These are phyloP conservation scores for Sebastes wilsoni DNA, from an alignment of 2,797 vertebrate genomes.

Conservation along the genomic window DNA sequence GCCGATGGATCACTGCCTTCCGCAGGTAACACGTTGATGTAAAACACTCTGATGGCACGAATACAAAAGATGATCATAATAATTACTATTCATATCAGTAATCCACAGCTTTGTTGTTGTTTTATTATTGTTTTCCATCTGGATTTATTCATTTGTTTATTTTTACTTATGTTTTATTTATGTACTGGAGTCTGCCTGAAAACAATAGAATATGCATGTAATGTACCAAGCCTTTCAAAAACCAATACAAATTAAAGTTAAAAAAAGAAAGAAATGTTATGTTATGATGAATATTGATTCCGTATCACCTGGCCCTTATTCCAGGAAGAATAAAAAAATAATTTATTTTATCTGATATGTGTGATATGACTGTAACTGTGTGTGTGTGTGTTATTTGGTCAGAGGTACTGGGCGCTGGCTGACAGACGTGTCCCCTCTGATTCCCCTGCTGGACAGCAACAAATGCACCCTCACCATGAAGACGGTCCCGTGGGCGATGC, in stretches of 20 bases:
- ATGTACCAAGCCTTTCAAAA: too few species aligned
- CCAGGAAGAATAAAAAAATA: too few species aligned
- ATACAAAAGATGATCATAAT: background rate
- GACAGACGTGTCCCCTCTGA: constrained; percentile 82
- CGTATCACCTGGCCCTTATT: too few species aligned
- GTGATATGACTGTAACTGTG: background rate
- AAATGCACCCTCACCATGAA: constrained; percentile 83
- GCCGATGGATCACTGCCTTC: constrained; percentile 86
- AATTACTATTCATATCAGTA: background rate
- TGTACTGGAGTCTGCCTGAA: too few species aligned
- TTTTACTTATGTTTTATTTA: too few species aligned
- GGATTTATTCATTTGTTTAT: too few species aligned
- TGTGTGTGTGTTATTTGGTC: background rate
- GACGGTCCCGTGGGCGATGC: constrained; percentile 83
- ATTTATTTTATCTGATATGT: too few species aligned
- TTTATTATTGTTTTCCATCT: too few species aligned
- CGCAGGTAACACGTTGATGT: constrained; percentile 70
- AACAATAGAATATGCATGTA: too few species aligned
- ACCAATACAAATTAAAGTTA: rapidly evolving
- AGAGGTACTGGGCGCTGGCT: constrained; percentile 84
- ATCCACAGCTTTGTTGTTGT: too few species aligned
- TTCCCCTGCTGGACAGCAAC: constrained; percentile 76
- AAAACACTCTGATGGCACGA: background rate
- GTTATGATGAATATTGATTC: too few species aligned
- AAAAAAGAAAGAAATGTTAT: too few species aligned